Conservation (phyloP, 2,888 invertebrate genomes). For the Drosophila acutilabella region DNA sequence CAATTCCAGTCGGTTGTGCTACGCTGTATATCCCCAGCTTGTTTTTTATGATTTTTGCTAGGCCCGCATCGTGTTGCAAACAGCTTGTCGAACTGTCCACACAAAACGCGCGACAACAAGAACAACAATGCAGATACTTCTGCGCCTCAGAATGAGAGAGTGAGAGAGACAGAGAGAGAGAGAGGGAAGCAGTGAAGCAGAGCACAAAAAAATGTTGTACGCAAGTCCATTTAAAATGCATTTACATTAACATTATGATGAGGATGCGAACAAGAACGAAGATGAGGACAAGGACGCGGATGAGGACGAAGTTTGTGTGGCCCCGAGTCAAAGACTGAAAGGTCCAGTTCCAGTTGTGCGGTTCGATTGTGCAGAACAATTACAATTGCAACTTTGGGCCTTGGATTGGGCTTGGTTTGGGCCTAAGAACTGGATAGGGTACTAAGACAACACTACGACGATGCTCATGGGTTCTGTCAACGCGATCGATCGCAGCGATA, state of each 20-base stretch:
- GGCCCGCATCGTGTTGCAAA: slow-evolving; percentile 81
- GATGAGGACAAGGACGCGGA: neutral
- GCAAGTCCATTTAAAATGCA: slow-evolving; percentile 83
- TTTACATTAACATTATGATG: slow-evolving; percentile 85
- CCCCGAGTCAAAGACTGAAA: slow-evolving; percentile 50
- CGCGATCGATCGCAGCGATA: slow-evolving; percentile 83
- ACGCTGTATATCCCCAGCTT: neutral
- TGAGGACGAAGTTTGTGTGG: slow-evolving; percentile 46
- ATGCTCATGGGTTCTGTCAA: slow-evolving; percentile 53
- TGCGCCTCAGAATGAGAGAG: neutral
- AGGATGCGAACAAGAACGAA: slow-evolving; percentile 47
- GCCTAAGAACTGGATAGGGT: neutral
- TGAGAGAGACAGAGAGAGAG: neutral
- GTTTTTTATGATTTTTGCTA: slow-evolving; percentile 71
- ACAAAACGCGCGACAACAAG: slow-evolving; percentile 71
- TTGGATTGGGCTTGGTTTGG: slow-evolving; percentile 12
- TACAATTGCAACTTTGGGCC: slow-evolving; percentile 51
- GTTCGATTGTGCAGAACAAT: slow-evolving; percentile 46
- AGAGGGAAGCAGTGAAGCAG: neutral
- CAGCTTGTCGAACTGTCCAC: slow-evolving; percentile 82
- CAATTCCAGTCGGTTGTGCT: neutral
- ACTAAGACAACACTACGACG: slow-evolving; percentile 12
- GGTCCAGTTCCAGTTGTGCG: slow-evolving; percentile 35
- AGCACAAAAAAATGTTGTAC: slow-evolving; percentile 74
- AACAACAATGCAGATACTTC: slow-evolving; percentile 50